Evolutionary conservation across 2,888 invertebrate genomes (phyloP).

Genomic region (Trisateles emortualis): DNA sequence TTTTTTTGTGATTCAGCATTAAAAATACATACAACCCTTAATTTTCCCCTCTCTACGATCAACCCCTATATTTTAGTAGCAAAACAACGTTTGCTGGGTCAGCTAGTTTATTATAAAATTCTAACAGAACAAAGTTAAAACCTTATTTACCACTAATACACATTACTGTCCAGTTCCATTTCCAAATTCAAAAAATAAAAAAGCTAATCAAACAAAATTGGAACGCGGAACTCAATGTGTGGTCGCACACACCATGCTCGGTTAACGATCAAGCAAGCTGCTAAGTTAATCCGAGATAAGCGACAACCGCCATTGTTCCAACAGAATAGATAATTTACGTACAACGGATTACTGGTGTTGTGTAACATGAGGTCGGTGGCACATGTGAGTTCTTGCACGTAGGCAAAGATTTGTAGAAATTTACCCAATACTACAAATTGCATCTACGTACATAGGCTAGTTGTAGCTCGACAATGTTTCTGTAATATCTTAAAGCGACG

Average conservation of each 20-base stretch:
- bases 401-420: slow-evolving; percentile 14
- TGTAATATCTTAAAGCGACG: too few species aligned
- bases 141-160: background rate
- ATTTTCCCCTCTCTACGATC: too few species aligned
- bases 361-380: slow-evolving; percentile 39
- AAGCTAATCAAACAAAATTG: slow-evolving; percentile 46
- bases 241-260: slow-evolving; percentile 52
- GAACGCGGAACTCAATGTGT: slow-evolving; percentile 61
- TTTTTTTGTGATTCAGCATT: too few species aligned
- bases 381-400: slow-evolving; percentile 15
- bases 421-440: background rate
- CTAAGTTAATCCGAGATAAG: slow-evolving; percentile 65
- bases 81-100: too few species aligned
- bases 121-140: too few species aligned
- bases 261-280: slow-evolving; percentile 37
- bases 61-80: too few species aligned
- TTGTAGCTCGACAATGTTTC: too few species aligned
- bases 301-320: slow-evolving; percentile 59
- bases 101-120: too few species aligned
- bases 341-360: slow-evolving; percentile 53
- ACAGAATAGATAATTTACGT: slow-evolving; percentile 68
- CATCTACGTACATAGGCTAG: background rate
- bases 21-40: too few species aligned
- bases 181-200: slow-evolving; percentile 22
- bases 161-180: background rate